These are phyloP conservation scores for Emys orbicularis DNA, from an alignment of 2,797 vertebrate genomes.

Conservation along the genomic window DNA sequence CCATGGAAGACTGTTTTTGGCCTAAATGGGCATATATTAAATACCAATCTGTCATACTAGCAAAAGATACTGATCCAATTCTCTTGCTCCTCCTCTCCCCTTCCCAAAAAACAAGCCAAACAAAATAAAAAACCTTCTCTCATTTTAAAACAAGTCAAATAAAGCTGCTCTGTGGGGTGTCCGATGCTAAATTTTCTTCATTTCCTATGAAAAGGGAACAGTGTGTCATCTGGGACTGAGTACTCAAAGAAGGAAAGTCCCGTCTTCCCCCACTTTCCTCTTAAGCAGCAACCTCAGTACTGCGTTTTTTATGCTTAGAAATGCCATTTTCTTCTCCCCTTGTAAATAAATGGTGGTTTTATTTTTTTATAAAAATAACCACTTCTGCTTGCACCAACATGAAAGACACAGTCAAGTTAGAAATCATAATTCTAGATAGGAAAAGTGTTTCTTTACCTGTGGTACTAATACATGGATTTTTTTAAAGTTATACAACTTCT, in stretches of 20 bases:
- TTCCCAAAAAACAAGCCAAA: background rate
- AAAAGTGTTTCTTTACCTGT: too few relatives aligned
- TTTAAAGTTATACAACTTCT: background rate
- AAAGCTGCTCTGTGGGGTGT: background rate
- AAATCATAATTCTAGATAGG: background rate
- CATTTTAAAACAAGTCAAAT: background rate
- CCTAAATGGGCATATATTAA: background rate
- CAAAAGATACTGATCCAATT: background rate
- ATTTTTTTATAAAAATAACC: background rate
- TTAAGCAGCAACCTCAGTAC: background rate
- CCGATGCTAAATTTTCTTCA: background rate
- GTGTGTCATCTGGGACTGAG: background rate
- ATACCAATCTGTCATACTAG: background rate
- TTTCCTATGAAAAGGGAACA: background rate
- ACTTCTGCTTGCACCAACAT: slow-evolving; percentile 18
- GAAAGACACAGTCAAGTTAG: background rate
- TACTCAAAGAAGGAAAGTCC: background rate
- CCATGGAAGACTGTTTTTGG: background rate
- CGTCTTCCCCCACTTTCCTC: background rate
- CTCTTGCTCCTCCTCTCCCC: background rate
- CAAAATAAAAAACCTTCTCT: background rate
- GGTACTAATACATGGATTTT: background rate
- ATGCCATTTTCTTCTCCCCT: background rate
- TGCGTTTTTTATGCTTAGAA: background rate
- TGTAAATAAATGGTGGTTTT: slow-evolving; percentile 10